Percentiles rank a stretch among this genome's conserved stretches.
Evolutionary conservation across 2,888 invertebrate genomes (phyloP).

Genomic region (Polylopha cassiicola): DNA sequence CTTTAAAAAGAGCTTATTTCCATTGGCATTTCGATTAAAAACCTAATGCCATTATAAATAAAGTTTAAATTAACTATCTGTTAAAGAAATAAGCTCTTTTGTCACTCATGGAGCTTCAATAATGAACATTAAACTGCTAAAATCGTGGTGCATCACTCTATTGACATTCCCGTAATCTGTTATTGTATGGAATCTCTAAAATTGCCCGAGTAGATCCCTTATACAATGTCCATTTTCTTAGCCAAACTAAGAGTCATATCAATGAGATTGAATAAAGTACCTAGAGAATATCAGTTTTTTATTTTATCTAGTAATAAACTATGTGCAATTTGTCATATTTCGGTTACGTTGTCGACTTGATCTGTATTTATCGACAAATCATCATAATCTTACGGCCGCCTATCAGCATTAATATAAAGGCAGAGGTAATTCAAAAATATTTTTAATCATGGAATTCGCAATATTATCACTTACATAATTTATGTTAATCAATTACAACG

Average conservation of each 20-base stretch:
- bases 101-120: too few species aligned
- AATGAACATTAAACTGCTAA: too few species aligned
- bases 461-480: constrained; percentile 17
- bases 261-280: constrained; percentile 73
- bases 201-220: constrained; percentile 46
- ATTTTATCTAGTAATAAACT: constrained; percentile 20
- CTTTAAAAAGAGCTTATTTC: too few species aligned
- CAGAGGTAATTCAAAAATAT: constrained; percentile 4
- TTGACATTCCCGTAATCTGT: constrained; percentile 22
- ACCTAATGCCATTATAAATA: too few species aligned
- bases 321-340: too few species aligned
- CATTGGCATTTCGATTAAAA: too few species aligned
- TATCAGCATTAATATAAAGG: neutral
- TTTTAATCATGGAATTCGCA: constrained; percentile 9
- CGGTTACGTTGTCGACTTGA: too few species aligned
- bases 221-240: constrained; percentile 57
- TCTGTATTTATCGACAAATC: constrained; percentile 26
- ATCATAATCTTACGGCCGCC: constrained; percentile 15
- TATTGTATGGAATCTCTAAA: constrained; percentile 11
- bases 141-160: too few species aligned
- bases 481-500: constrained; percentile 9
- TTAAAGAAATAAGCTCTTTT: too few species aligned
- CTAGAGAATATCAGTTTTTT: constrained; percentile 44
- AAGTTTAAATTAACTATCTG: too few species aligned
- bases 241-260: constrained; percentile 76